phyloP scores from a whole-genome alignment of 2,888 invertebrate genomes.

The Serripes groenlandicus region DNA sequence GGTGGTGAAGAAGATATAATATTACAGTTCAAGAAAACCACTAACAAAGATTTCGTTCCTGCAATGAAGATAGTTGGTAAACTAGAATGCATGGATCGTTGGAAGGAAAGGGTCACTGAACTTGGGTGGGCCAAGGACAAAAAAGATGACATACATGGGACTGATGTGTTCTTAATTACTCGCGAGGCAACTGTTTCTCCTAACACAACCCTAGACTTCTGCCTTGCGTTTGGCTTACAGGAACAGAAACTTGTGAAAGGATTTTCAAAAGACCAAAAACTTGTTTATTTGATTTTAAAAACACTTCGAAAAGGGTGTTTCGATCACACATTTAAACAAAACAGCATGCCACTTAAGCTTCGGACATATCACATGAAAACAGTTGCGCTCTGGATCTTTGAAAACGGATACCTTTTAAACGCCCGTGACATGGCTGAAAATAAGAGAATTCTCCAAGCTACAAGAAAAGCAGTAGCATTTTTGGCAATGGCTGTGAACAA shows the following conservation, averaged over 20 bases:
- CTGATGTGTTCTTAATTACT: conserved; percentile 59
- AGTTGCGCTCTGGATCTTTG: background rate
- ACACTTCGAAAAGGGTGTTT: conserved; percentile 52
- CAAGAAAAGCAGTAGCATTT: too few relatives aligned
- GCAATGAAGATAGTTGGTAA: conserved; percentile 48
- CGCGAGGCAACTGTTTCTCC: conserved; percentile 55
- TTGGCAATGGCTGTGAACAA: background rate
- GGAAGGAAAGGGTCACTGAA: conserved; percentile 36
- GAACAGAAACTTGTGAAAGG: conserved; percentile 55
- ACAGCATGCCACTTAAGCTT: conserved; percentile 23
- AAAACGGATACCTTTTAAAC: background rate
- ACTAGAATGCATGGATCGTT: conserved; percentile 50
- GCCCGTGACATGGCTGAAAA: background rate
- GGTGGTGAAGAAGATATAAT: background rate
- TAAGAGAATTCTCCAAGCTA: background rate
- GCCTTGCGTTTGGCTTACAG: conserved; percentile 61
- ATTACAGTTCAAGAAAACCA: conserved; percentile 37
- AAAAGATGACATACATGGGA: conserved; percentile 51
- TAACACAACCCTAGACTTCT: conserved; percentile 53
- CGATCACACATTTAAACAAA: background rate
- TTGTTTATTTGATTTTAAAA: conserved; percentile 56
- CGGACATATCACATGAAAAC: conserved; percentile 22
- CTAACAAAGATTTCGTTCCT: conserved; percentile 68
- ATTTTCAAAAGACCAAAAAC: conserved; percentile 44
- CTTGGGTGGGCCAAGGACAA: background rate